These are phyloP conservation scores for Myzus persicae DNA, from an alignment of 1,140 invertebrate species.

Conservation along the genomic window DNA sequence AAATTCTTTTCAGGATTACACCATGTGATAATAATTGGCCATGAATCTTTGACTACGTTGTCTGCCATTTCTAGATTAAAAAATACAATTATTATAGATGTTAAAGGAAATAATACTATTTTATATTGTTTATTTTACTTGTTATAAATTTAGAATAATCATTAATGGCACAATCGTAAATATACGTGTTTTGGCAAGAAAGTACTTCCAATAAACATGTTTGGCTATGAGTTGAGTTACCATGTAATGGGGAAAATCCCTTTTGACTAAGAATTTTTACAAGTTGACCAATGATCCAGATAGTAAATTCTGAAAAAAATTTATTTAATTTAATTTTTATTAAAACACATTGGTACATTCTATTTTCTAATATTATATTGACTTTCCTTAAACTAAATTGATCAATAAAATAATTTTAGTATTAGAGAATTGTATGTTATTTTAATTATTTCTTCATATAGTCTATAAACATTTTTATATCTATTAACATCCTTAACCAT, in stretches of 20 bases:
- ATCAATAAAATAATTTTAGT: no score
- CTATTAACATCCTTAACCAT: no score
- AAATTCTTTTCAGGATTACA: constrained; percentile 48
- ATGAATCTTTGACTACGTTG: neutral
- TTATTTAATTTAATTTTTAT: neutral
- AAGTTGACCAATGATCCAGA: constrained; percentile 53
- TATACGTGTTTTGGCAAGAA: constrained; percentile 49
- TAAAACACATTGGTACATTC: neutral
- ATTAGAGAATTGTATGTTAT: no score
- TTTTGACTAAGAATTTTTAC: constrained; percentile 47
- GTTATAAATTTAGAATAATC: constrained; percentile 55
- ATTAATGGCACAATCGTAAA: constrained; percentile 56
- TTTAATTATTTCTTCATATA: no score
- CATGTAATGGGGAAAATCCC: constrained; percentile 38
- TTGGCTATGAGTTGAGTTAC: constrained; percentile 51
- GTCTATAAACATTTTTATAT: no score
- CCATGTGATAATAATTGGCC: constrained; percentile 51
- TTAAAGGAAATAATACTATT: neutral
- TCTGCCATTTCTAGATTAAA: constrained; percentile 38
- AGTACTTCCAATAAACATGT: constrained; percentile 54
- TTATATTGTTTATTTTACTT: constrained; percentile 35
- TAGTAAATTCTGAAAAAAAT: constrained; percentile 48
- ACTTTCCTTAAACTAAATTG: no score
- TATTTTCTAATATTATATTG: neutral
- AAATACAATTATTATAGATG: neutral